phyloP scores from a whole-genome alignment of 1,140 invertebrate genomes.

The Drosophila sturtevanti region DNA sequence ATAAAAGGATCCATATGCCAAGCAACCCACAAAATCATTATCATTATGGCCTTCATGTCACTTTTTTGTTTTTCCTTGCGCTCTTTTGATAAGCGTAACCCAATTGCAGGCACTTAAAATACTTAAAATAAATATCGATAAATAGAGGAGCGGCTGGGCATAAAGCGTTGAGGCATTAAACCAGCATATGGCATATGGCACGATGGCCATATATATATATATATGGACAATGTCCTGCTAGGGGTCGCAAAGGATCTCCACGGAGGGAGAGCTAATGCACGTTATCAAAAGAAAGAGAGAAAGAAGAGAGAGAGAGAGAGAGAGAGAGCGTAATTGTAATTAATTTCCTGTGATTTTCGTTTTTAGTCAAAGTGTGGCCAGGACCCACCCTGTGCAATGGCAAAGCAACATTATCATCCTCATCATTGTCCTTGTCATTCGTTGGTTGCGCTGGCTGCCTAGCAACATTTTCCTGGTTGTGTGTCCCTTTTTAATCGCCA shows the following conservation, averaged over 20 bases:
- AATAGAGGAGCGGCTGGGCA: constrained; percentile 24
- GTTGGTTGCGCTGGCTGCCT: constrained; percentile 24
- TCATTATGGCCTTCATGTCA: constrained; percentile 14
- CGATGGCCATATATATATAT: neutral
- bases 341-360: constrained; percentile 80
- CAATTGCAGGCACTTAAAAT: constrained; percentile 71
- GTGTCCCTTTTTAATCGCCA: constrained; percentile 71
- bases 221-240: constrained; percentile 31
- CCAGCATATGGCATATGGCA: constrained; percentile 39
- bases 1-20: neutral
- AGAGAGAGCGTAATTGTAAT: constrained; percentile 70
- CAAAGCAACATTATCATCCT: constrained; percentile 25
- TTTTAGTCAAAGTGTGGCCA: constrained; percentile 39
- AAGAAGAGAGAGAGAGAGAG: neutral
- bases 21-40: constrained; percentile 69
- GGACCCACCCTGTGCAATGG: constrained; percentile 32
- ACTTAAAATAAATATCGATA: constrained; percentile 72
- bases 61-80: neutral
- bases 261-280: constrained; percentile 28
- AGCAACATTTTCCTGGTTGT: constrained; percentile 31
- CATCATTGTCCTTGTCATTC: constrained; percentile 19
- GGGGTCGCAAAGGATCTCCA: constrained; percentile 23
- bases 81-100: constrained; percentile 36
- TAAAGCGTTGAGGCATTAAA: constrained; percentile 46
- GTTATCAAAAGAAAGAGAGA: neutral